These are phyloP conservation scores for Bovichtus diacanthus DNA, from an alignment of 2,797 vertebrate species.

Conservation along the genomic window DNA sequence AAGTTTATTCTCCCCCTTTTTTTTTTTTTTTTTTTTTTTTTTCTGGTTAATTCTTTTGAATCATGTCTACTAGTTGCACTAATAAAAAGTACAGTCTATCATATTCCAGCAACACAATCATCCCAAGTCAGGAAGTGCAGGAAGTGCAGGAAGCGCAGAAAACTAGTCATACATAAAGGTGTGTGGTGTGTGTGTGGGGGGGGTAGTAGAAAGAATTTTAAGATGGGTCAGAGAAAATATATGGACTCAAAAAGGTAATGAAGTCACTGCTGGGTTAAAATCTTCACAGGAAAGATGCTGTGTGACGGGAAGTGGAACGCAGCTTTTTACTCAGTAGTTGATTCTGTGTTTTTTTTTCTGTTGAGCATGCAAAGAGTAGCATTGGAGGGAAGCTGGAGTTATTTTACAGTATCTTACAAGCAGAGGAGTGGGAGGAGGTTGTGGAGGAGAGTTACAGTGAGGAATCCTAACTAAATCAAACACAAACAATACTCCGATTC, in stretches of 20 bases:
- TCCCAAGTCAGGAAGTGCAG: slow-evolving; percentile 10
- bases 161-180: slow-evolving; percentile 28
- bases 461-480: slow-evolving; percentile 45
- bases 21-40: background rate
- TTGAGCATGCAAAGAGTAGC: slow-evolving; percentile 89
- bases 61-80: slow-evolving; percentile 17
- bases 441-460: slow-evolving; percentile 26
- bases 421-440: slow-evolving; percentile 48
- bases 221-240: slow-evolving; percentile 21
- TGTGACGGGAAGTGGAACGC: slow-evolving; percentile 33
- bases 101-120: slow-evolving; percentile 35
- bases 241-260: slow-evolving; percentile 42
- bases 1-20: slow-evolving; percentile 23
- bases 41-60: slow-evolving; percentile 20
- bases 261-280: slow-evolving; percentile 45
- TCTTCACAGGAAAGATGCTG: slow-evolving; percentile 42
- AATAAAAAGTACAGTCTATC: slow-evolving; percentile 33
- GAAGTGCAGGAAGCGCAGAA: slow-evolving; percentile 42
- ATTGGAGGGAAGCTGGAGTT: slow-evolving; percentile 77
- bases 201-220: slow-evolving; percentile 11
- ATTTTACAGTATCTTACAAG: slow-evolving; percentile 93
- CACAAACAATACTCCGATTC: slow-evolving; percentile 45
- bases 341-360: slow-evolving; percentile 50
- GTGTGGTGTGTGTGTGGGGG: no score
- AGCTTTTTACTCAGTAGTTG: slow-evolving; percentile 51